These are phyloP conservation scores for Aldrovandia affinis DNA, from an alignment of 2,797 vertebrate species.

Conservation along the genomic window DNA sequence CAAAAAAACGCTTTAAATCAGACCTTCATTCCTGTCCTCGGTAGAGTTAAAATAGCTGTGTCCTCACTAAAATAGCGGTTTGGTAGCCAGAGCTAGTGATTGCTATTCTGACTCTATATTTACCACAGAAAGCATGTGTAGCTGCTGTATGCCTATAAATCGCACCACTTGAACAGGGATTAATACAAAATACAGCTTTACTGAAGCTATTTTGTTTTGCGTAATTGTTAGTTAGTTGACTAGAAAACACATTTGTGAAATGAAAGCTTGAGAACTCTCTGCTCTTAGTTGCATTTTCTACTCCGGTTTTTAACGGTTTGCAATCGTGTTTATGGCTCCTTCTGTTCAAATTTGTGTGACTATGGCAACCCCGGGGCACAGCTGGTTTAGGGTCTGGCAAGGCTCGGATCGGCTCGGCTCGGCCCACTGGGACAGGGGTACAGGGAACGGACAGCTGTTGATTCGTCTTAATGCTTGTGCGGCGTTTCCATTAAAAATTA, in stretches of 20 bases:
- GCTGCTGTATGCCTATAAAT: constrained; percentile 12
- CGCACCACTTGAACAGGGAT: constrained; percentile 1
- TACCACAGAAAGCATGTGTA: not conserved
- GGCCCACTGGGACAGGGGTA: not conserved
- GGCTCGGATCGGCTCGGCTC: not conserved
- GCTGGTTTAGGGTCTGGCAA: not conserved
- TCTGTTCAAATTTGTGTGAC: not conserved
- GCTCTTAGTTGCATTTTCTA: not conserved
- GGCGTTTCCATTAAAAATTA: constrained; percentile 17
- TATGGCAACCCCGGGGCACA: not conserved
- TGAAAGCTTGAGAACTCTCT: not conserved
- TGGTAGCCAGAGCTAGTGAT: not conserved
- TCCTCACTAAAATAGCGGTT: not conserved
- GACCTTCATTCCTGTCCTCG: not conserved
- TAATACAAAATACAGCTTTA: constrained; percentile 19
- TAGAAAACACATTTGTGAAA: constrained; percentile 2
- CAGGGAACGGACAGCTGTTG: not conserved
- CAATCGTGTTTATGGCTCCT: not conserved
- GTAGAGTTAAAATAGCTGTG: not conserved
- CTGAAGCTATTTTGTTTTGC: not conserved
- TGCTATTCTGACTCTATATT: constrained; percentile 6
- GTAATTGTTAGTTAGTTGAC: constrained; percentile 6
- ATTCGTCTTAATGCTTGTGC: constrained; percentile 25
- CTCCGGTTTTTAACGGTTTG: not conserved
- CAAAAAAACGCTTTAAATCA: too few relatives aligned